A percentile compares a stretch with the other conserved stretches of the same genome.
phyloP scores from a whole-genome alignment of 2,888 invertebrate species.

The Polydrusus tereticollis region DNA sequence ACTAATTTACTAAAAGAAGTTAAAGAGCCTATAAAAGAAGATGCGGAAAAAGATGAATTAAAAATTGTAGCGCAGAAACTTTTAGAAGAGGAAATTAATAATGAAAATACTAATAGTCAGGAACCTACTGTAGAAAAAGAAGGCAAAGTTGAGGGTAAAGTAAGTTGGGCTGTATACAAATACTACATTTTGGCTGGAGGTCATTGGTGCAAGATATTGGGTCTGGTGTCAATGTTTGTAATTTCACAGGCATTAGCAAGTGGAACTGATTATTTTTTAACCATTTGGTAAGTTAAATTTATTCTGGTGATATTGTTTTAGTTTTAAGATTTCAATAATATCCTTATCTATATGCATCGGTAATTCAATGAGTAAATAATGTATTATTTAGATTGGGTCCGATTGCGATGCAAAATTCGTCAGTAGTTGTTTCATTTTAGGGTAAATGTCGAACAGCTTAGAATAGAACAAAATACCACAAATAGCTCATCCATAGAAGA shows the following conservation, averaged over 20 bases:
- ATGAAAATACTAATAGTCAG: constrained; percentile 51
- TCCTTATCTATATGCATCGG: too few relatives aligned
- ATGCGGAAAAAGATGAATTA: constrained; percentile 47
- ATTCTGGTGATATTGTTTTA: too few relatives aligned
- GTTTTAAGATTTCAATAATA: too few relatives aligned
- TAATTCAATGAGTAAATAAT: too few relatives aligned
- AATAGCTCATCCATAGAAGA: neutral
- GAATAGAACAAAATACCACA: neutral
- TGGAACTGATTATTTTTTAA: constrained; percentile 83
- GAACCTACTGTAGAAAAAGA: constrained; percentile 65
- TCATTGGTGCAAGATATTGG: constrained; percentile 68
- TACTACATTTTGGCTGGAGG: constrained; percentile 82
- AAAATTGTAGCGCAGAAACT: neutral
- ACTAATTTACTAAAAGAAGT: constrained; percentile 67
- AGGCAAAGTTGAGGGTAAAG: constrained; percentile 72
- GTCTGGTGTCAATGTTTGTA: constrained; percentile 68
- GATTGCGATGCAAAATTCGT: neutral
- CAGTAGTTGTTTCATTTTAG: neutral
- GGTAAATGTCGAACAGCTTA: constrained; percentile 27
- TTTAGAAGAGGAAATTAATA: constrained; percentile 17
- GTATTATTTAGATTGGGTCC: too few relatives aligned
- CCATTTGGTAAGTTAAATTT: constrained; percentile 78
- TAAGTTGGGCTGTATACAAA: constrained; percentile 70
- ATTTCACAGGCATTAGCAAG: constrained; percentile 80
- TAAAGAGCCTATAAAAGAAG: constrained; percentile 41